Evolutionary conservation across 2,888 invertebrate genomes (phyloP), one percentile per base, ranked within the genome.

Genomic region (Serrognathus titanus): DNA sequence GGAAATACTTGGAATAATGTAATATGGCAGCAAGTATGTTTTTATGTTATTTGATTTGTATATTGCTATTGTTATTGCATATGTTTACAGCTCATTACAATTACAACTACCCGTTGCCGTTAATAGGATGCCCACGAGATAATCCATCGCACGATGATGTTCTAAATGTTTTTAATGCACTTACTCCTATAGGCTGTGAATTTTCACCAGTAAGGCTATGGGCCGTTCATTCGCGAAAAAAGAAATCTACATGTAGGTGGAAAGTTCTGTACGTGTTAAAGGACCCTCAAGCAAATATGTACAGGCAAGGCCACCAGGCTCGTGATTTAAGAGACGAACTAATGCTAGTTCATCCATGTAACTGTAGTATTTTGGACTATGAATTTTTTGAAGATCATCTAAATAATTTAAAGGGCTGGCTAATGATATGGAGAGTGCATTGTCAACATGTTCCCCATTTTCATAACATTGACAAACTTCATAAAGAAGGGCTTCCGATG

Each of bases 1-100:
- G 41, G 41, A 41, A 41, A 41, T 41, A 41, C 41, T 41, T 41
- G 41, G 41, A 41, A 41, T 41, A 41, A 41, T 41, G 41, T 41
- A 41, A 41, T 41, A 41, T 41, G 41, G 41, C 41, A 41, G 41
- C 41, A 41, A n/a, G 41, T 41, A 41, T 41, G 41, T 41, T 41
- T 41, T 41, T 41, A 41, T 41, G 41, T 41, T 41, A 41, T 41
- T 41, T 41, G 41, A 41, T 41, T 41, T 41, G 41, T n/a, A n/a
- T 41, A 41, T 41, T 41, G n/a, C 41, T 41, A 41, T 41, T 41
- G 41, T 41, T 41, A 41, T 41, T 41, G 41, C 41, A 41, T 41
- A 41, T 41, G 41, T 41, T 41, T 41, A 7, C 41, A 41, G 41
- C 41, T 41, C 41, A 41, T 13, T 41, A 41, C 41, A 20, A 20